Evolutionary conservation across 2,113 vertebrate species (phyloP).

Genomic region (Columba livia): DNA sequence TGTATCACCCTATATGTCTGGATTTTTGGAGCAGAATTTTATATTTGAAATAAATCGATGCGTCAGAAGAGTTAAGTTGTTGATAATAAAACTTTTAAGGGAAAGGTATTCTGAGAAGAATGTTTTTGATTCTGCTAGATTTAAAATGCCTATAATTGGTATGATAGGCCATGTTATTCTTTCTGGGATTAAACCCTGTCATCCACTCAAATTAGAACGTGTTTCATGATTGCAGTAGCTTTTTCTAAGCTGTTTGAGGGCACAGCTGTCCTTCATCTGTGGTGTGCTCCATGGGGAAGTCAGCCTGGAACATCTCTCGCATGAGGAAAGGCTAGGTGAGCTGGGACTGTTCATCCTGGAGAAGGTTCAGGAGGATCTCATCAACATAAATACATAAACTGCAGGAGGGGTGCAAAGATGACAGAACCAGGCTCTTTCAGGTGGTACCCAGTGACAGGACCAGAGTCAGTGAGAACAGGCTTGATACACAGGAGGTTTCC

Average conservation of each 20-base stretch:
- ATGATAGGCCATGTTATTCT: neutral
- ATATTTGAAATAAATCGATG: neutral
- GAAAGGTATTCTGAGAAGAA: neutral
- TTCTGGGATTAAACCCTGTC: neutral
- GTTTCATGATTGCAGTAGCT: neutral
- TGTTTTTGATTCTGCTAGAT: neutral
- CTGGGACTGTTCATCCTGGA: neutral
- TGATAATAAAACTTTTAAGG: neutral
- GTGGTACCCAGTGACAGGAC: too few species aligned
- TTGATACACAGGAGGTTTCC: neutral
- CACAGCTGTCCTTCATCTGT: neutral
- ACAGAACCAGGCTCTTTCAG: rapidly evolving
- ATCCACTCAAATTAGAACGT: neutral
- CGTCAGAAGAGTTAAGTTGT: neutral
- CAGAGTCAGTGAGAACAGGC: neutral
- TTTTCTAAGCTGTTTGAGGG: neutral
- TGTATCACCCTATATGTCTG: rapidly evolving
- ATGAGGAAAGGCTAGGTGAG: neutral
- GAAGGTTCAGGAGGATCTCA: neutral
- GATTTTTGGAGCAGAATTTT: neutral
- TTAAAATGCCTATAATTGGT: neutral
- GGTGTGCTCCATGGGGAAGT: neutral
- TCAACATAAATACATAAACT: neutral
- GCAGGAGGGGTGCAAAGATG: neutral
- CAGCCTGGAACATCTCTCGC: neutral